phyloP scores from a whole-genome alignment of 2,888 invertebrate genomes.

The Mythimna loreyi region DNA sequence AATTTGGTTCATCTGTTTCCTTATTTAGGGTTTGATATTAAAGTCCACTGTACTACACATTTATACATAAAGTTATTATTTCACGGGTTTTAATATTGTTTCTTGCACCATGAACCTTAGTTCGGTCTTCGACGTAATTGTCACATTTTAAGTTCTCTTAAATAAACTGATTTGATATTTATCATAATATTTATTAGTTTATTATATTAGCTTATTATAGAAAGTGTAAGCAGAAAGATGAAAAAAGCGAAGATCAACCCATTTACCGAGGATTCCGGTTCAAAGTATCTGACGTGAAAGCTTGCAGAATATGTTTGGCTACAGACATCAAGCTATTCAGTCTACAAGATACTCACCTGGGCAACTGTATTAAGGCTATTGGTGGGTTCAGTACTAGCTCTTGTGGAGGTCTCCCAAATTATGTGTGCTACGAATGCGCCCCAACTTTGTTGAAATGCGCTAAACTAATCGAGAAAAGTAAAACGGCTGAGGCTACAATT shows the following conservation, averaged over 20 bases:
- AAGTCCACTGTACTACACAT: not conserved
- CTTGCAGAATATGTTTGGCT: slow-evolving; percentile 68
- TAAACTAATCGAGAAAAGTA: slow-evolving; percentile 66
- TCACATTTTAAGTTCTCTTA: no score
- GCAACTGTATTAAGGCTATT: slow-evolving; percentile 58
- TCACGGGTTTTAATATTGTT: not conserved
- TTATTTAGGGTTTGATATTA: not conserved
- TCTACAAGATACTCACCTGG: slow-evolving; percentile 57
- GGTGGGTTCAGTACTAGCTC: slow-evolving; percentile 13
- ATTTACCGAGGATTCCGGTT: no score
- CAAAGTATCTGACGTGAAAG: slow-evolving; percentile 65
- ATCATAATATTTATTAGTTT: no score
- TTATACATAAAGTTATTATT: not conserved
- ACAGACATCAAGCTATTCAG: slow-evolving; percentile 65
- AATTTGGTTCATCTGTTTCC: not conserved
- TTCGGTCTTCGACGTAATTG: no score
- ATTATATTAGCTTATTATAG: no score
- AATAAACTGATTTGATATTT: no score
- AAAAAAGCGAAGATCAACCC: no score
- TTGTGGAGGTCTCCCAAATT: slow-evolving; percentile 67
- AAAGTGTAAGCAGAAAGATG: no score
- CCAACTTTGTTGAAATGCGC: slow-evolving; percentile 62
- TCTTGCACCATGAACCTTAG: no score
- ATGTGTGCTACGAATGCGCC: slow-evolving; percentile 69
- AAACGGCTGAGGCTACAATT: slow-evolving; percentile 64